phyloP scores from a whole-genome alignment of 2,888 invertebrate species.

The Anthophora plumipes region DNA sequence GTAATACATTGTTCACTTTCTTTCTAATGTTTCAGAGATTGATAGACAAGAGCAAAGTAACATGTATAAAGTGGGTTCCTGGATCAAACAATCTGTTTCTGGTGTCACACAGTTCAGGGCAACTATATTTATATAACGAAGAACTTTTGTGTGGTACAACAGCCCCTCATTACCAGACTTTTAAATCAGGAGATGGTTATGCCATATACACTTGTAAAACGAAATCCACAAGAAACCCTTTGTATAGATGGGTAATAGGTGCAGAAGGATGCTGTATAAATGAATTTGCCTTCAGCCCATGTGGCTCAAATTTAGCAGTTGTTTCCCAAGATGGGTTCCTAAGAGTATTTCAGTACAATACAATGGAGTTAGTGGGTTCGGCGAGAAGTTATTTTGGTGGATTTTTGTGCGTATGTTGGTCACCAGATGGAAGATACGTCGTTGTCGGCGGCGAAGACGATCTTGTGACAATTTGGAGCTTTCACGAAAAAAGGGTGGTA shows the following conservation, averaged over 20 bases:
- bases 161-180: slow-evolving; percentile 96
- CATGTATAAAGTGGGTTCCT: slow-evolving; percentile 99
- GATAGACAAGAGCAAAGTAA: slow-evolving; percentile 97
- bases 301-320: slow-evolving; percentile 95
- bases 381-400: slow-evolving; percentile 99
- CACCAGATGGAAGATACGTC: slow-evolving; percentile 97
- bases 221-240: slow-evolving; percentile 97
- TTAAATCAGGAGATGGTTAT: slow-evolving; percentile 97
- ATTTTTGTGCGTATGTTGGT: slow-evolving; percentile 98
- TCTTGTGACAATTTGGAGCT: slow-evolving; percentile 98
- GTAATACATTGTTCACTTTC: neutral
- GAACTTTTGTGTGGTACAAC: slow-evolving; percentile 95
- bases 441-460: slow-evolving; percentile 99
- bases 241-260: slow-evolving; percentile 96
- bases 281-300: slow-evolving; percentile 98
- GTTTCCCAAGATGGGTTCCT: slow-evolving; percentile 98
- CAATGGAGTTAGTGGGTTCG: slow-evolving; percentile 97
- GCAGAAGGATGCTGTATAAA: slow-evolving; percentile 94
- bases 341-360: slow-evolving; percentile 98
- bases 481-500: slow-evolving; percentile 95
- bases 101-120: slow-evolving; percentile 97
- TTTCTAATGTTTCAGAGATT: slow-evolving; percentile 88
- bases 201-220: slow-evolving; percentile 98
- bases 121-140: slow-evolving; percentile 99
- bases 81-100: slow-evolving; percentile 97